A percentile compares a stretch with the other conserved stretches of the same genome.
phyloP scores from a whole-genome alignment of 2,888 invertebrate genomes.

The Elysia crispata region DNA sequence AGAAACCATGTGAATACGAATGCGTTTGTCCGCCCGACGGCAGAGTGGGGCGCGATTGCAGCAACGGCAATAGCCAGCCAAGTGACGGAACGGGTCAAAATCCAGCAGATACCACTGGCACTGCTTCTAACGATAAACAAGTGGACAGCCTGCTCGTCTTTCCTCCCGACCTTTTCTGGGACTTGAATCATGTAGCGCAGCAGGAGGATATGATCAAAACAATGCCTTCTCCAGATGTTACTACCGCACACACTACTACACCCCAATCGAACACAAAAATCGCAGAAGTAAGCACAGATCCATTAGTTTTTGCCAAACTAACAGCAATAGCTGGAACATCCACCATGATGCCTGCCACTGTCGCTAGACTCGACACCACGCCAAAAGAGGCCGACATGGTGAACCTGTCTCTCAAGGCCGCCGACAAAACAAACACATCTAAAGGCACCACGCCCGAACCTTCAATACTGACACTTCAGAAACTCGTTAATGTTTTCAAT shows the following conservation, averaged over 20 bases:
- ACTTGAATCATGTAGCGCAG: constrained; percentile 10
- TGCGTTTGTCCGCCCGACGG: constrained; percentile 44
- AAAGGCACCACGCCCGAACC: too few species aligned
- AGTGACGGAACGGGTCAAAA: background rate
- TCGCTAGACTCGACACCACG: background rate
- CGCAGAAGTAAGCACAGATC: too few species aligned
- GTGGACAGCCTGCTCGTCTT: constrained; percentile 35
- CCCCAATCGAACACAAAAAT: background rate
- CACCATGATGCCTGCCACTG: background rate
- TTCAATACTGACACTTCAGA: too few species aligned
- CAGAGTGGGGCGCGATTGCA: constrained; percentile 29
- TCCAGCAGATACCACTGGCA: background rate
- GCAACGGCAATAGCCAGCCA: background rate
- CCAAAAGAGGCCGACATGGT: too few species aligned
- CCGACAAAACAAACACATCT: too few species aligned
- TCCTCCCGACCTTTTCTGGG: constrained; percentile 33
- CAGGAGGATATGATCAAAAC: background rate
- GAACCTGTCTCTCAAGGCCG: too few species aligned
- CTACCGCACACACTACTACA: background rate
- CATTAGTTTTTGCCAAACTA: too few species aligned
- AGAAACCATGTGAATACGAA: constrained; percentile 46
- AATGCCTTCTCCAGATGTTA: background rate
- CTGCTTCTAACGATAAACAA: background rate
- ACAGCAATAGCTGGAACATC: too few species aligned
- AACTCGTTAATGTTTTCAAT: too few species aligned